phyloP scores from a whole-genome alignment of 2,797 vertebrate species.

The Aldrovandia affinis region DNA sequence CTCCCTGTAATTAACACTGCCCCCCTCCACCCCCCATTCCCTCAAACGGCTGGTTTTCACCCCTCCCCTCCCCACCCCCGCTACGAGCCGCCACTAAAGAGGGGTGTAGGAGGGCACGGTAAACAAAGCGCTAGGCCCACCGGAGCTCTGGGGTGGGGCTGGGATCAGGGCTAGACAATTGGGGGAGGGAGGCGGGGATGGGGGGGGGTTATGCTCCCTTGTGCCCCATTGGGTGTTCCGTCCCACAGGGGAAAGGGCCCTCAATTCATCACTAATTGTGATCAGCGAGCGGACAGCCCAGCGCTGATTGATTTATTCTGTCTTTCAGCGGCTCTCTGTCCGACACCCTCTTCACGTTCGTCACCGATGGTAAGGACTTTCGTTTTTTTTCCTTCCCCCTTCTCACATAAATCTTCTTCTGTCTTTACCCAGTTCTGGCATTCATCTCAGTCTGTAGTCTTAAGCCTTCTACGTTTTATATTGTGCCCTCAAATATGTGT shows the following conservation, averaged over 20 bases:
- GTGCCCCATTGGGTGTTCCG: constrained; percentile 46
- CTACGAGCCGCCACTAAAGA: not conserved
- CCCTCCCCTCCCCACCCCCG: constrained; percentile 24
- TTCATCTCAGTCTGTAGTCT: no score
- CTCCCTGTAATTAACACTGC: constrained; percentile 45
- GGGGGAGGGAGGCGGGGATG: no score
- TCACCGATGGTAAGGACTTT: constrained; percentile 76
- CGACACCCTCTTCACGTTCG: constrained; percentile 80
- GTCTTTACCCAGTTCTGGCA: no score
- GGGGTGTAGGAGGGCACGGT: not conserved
- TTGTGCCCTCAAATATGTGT: not conserved
- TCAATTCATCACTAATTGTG: constrained; percentile 60
- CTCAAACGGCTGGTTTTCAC: constrained; percentile 25
- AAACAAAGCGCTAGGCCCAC: not conserved
- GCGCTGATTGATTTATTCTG: constrained; percentile 50
- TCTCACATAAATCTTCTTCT: not conserved
- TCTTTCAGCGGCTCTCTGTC: constrained; percentile 83
- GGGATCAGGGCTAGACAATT: constrained; percentile 15
- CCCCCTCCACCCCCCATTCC: constrained; percentile 13
- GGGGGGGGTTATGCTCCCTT: constrained; percentile 33
- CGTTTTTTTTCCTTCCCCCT: not conserved
- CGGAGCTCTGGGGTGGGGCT: not conserved
- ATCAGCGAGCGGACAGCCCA: constrained; percentile 30
- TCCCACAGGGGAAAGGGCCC: constrained; percentile 50
- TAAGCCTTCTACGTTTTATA: not conserved